Evolutionary conservation across 23 tunicate genomes (phyloP), one percentile per base, ranked within the genome.

Genomic region (Trididemnum miniatum): DNA sequence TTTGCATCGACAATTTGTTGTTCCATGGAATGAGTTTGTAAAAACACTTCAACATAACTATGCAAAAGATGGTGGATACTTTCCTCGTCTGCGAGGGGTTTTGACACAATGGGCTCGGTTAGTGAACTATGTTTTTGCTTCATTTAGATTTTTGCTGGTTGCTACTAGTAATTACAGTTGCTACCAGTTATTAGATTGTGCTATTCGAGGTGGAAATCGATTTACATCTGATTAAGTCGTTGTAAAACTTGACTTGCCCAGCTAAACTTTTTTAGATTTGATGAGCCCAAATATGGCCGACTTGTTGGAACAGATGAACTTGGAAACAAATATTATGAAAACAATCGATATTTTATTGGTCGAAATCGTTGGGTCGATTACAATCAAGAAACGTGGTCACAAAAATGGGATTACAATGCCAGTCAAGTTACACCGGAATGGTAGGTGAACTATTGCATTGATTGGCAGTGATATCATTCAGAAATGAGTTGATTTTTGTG

Each of bases 331-430:
- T 95, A 95, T 59, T 95, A 89, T 44, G 90, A 89, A 52, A 95
- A 95, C 80, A 89, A 95, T 64, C 84, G 94, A 31, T 95, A 89
- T 78, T 89, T 89, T 65, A 69, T 89, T 35, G 88, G 82, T 36
- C 69, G 99, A 34, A 89, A 95, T 57, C 91, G 99, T 18, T 95
- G 99, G 99, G 96, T 95, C 15, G 99, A 89, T 71, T 95, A 89
- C 62, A 81, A 82, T 37, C 84, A 89, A 76, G 91, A 89, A 2
- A 95, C 89, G 2, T 95, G 89, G 83, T 69, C 72, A 24, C 62
- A 87, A 20, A 89, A 85, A 63, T 95, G 99, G 99, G 99, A 95
- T 71, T 95, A 88, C 82, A 86, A 95, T 74, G 99, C 99, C 27
- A 85, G 91, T 49, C 88, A 86, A 71, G 91, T 95, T 26, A 83